Conservation (phyloP, 2,888 invertebrate species). For the Teleogryllus oceanicus region DNA sequence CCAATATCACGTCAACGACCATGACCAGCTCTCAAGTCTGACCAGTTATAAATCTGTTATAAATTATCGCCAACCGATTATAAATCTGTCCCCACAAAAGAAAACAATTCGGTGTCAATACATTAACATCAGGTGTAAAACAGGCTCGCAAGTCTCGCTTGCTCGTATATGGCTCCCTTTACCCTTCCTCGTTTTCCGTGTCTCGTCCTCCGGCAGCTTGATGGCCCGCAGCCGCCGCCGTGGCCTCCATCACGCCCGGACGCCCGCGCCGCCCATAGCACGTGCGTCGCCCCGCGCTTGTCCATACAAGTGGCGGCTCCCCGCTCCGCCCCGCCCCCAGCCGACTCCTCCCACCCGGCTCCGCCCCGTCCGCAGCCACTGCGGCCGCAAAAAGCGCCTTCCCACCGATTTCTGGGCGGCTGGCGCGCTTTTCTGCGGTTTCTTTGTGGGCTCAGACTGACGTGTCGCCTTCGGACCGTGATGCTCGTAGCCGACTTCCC, state of each 20-base stretch:
- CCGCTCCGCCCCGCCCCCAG: neutral
- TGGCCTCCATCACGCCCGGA: neutral
- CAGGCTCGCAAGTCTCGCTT: no score
- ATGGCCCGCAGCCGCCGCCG: neutral
- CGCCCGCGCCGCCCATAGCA: neutral
- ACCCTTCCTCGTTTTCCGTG: no score
- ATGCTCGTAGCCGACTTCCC: neutral
- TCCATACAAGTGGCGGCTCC: neutral
- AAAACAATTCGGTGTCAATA: no score
- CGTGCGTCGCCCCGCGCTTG: neutral
- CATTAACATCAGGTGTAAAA: no score
- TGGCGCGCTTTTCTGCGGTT: slow-evolving; percentile 11
- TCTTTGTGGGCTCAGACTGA: neutral
- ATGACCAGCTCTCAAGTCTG: no score
- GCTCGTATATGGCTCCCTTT: no score
- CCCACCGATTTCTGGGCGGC: slow-evolving; percentile 3
- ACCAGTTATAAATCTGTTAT: no score
- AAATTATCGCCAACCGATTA: no score
- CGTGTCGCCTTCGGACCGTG: neutral
- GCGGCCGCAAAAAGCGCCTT: neutral
- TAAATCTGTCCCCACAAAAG: no score
- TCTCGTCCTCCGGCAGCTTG: no score
- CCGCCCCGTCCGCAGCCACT: neutral
- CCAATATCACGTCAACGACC: no score
- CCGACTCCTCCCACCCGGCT: no score